Conservation (phyloP, 1,140 invertebrate species). For the Drosophila rhopaloa region DNA sequence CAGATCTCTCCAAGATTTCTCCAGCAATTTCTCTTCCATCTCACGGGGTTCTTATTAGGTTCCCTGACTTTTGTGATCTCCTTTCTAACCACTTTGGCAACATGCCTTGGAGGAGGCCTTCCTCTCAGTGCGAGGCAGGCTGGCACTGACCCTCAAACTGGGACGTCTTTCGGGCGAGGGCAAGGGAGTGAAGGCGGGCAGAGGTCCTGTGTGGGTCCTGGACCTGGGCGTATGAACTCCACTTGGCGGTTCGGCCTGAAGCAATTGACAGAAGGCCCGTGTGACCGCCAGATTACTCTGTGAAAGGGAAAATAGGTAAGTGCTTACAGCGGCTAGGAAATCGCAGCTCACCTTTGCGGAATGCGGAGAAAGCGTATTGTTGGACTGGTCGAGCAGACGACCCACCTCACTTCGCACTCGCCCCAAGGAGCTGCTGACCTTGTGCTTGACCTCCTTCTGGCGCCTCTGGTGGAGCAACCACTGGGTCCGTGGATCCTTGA, state of each 20-base stretch:
- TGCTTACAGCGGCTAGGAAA: not conserved
- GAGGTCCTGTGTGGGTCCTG: not conserved
- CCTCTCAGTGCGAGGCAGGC: not conserved
- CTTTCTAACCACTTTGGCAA: not conserved
- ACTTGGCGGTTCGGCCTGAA: not conserved
- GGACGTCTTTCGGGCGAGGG: slow-evolving; percentile 1
- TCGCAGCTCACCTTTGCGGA: not conserved
- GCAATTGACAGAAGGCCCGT: not conserved
- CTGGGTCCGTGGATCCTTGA: slow-evolving; percentile 5
- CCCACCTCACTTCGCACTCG: not conserved
- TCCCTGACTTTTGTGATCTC: too few relatives aligned
- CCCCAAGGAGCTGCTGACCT: not conserved
- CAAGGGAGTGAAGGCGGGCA: not conserved
- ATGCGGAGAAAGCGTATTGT: not conserved
- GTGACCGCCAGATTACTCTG: not conserved
- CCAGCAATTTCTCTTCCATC: too few relatives aligned
- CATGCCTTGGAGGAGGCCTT: not conserved
- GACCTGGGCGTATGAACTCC: not conserved
- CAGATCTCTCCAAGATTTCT: not conserved
- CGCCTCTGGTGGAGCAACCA: slow-evolving; percentile 9
- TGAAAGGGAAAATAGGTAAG: not conserved
- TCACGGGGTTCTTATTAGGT: too few relatives aligned
- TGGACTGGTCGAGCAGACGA: not conserved
- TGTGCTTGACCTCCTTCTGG: not conserved
- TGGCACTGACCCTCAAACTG: not conserved